These are phyloP conservation scores for Chaetodon auriga DNA, from an alignment of 2,113 vertebrate species.

Conservation along the genomic window DNA sequence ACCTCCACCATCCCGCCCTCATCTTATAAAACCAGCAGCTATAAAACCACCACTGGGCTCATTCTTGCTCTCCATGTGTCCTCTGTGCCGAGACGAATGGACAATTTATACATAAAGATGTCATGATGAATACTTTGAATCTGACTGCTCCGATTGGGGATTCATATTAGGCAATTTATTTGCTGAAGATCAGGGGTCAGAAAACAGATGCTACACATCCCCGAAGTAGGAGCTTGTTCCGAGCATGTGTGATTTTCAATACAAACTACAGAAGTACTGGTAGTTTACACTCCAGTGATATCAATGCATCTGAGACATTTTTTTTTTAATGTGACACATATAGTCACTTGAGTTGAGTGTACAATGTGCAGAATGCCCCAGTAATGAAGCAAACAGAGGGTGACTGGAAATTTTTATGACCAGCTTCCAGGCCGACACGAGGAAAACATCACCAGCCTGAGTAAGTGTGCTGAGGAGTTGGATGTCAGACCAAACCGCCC, in stretches of 20 bases:
- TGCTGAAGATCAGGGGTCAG: constrained; percentile 29
- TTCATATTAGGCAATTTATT: constrained; percentile 32
- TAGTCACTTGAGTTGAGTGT: constrained; percentile 2
- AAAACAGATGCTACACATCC: constrained; percentile 17
- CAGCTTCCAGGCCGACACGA: constrained; percentile 37
- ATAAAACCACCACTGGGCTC: constrained; percentile 66
- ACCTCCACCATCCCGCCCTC: constrained; percentile 48
- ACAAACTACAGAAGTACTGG: neutral
- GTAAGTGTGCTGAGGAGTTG: constrained; percentile 43
- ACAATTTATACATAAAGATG: constrained; percentile 49
- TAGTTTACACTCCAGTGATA: neutral
- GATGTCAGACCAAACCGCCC: constrained; percentile 40
- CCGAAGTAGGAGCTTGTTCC: neutral
- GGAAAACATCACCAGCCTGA: constrained; percentile 52
- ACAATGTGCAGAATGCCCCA: constrained; percentile 22
- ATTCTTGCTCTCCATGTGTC: constrained; percentile 43
- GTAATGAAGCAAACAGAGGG: constrained; percentile 40
- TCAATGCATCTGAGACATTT: neutral
- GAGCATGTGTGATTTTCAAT: neutral
- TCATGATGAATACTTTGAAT: constrained; percentile 33
- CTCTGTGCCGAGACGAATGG: constrained; percentile 40
- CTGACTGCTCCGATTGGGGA: constrained; percentile 21
- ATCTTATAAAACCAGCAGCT: constrained; percentile 71
- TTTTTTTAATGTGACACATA: neutral
- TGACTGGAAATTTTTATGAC: constrained; percentile 52